Evolutionary conservation across 2,797 vertebrate genomes (phyloP).

Genomic region (Gymnodraco acuticeps): DNA sequence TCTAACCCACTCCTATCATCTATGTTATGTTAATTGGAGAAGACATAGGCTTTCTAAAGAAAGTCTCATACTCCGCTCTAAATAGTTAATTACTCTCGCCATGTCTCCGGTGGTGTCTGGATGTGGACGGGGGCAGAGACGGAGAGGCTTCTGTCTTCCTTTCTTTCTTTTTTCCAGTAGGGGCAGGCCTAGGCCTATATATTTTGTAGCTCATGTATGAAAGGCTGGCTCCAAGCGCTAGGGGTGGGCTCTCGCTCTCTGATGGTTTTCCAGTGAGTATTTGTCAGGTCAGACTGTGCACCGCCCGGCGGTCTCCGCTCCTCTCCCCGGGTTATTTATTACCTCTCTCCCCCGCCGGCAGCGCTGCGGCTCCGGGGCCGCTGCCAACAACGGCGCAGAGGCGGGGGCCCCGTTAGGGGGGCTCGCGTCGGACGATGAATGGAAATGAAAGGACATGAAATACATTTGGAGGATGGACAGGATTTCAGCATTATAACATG

Average conservation of each 20-base stretch:
- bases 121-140: constrained; percentile 59
- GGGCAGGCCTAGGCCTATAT: constrained; percentile 82
- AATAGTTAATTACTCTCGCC: constrained; percentile 84
- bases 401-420: constrained; percentile 85
- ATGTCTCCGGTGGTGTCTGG: constrained; percentile 80
- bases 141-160: constrained; percentile 76
- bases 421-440: constrained; percentile 80
- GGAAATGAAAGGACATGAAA: constrained; percentile 35
- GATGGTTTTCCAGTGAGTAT: constrained; percentile 95
- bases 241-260: constrained; percentile 91
- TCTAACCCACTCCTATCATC: constrained; percentile 34
- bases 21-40: constrained; percentile 31
- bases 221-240: constrained; percentile 91
- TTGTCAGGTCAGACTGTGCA: constrained; percentile 97
- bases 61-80: constrained; percentile 70
- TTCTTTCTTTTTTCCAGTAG: constrained; percentile 74
- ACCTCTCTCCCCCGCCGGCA: constrained; percentile 94
- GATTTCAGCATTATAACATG: constrained; percentile 26
- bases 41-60: constrained; percentile 47
- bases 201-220: constrained; percentile 88
- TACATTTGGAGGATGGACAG: constrained; percentile 18
- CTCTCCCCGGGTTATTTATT: constrained; percentile 99
- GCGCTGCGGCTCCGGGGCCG: constrained; percentile 93
- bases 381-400: constrained; percentile 91
- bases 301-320: constrained; percentile 92